Evolutionary conservation across 2,888 invertebrate genomes (phyloP), one percentile per base, ranked within the genome.

Genomic region (Clanis bilineata): DNA sequence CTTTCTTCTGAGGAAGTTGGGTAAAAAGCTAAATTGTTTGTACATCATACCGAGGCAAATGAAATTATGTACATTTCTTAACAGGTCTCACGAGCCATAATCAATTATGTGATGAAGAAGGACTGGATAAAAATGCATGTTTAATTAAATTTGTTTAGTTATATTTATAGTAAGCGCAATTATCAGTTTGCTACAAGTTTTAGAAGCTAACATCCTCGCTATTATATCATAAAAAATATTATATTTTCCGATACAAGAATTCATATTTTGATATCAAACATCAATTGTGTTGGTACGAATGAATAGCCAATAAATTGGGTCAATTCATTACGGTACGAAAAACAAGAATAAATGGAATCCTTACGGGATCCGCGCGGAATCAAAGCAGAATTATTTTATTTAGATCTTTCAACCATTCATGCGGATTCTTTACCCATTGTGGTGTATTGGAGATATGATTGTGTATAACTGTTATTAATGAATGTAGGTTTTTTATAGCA

Each of bases 361-460:
- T 57, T 60, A 51, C 62, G 64, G 62, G 64, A 64, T 44, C 45
- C 61, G 58, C 45, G 57, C 61, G 66, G 67, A 66, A 69, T 66
- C 57, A 56, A 28, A 59, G 59, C 60, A 51, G 63, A 67, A 65
- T 68, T 72, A 72, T 74, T 72, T 69, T 69, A 66, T 72, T 71
- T 69, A 62, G 65, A 66, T 66, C 65, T 70, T 60, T 64, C 63
- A 64, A 62, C 65, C 63, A 64, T 41, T 60, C 63, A 63, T 58
- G 62, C 60, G 59, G 51, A 65, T 67, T 6, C 65, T 59, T 64
- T 36, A 22, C 22, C 22, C 18, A 38, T 45, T 28, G 32, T 2
- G 3, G 4, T 3, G 28, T 28, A 21, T 25, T 23, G 5, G 45
- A 18, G 15, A 51, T 28, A 18, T 28, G 28, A 15, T 28, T 9